These are phyloP conservation scores for Allolobophora icterica DNA, from an alignment of 2,888 invertebrate species.

Conservation along the genomic window DNA sequence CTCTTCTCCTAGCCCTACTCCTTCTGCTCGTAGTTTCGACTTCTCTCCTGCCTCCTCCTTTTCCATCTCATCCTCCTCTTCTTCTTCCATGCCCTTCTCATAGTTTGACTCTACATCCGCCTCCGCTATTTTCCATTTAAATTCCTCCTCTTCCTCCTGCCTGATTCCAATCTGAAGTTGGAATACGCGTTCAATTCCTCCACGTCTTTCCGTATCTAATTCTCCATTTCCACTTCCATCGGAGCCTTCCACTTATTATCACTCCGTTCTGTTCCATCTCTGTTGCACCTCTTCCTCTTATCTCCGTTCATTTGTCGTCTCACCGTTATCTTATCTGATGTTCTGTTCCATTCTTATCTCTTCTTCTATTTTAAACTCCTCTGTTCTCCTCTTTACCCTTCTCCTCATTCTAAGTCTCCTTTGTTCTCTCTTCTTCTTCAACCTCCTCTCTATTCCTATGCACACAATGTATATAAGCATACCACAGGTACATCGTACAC, in stretches of 20 bases:
- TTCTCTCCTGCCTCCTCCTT: conserved; percentile 29
- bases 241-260: background rate
- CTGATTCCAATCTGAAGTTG: background rate
- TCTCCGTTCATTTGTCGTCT: background rate
- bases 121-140: too few relatives aligned
- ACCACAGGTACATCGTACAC: too few relatives aligned
- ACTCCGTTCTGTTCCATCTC: background rate
- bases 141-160: background rate
- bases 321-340: background rate
- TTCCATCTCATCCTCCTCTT: background rate
- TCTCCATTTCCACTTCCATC: background rate
- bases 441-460: too few relatives aligned
- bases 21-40: conserved; percentile 39
- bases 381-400: background rate
- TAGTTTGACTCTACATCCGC: too few relatives aligned
- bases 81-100: background rate
- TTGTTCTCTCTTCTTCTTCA: too few relatives aligned
- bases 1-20: conserved; percentile 34
- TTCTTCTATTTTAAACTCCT: background rate
- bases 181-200: background rate
- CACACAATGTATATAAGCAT: too few relatives aligned
- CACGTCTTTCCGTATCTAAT: background rate
- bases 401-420: too few relatives aligned
- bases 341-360: background rate
- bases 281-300: background rate